A percentile compares a stretch with the other conserved stretches of the same genome.
Evolutionary conservation across 2,888 invertebrate species (phyloP).

Genomic region (Tyria jacobaeae): DNA sequence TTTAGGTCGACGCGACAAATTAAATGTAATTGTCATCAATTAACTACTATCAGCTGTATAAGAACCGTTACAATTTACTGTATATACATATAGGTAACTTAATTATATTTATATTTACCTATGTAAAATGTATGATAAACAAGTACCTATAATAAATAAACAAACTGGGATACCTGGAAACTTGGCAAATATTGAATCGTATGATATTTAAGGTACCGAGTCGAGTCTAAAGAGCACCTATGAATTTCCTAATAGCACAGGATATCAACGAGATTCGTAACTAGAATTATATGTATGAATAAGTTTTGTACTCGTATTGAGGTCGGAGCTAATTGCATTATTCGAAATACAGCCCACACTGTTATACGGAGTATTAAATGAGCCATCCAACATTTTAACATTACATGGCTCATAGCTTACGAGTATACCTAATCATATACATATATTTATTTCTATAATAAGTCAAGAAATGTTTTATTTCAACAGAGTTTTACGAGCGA

Average conservation of each 20-base stretch:
- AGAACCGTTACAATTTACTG: conserved; percentile 22
- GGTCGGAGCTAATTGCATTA: conserved; percentile 45
- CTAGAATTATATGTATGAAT: conserved; percentile 19
- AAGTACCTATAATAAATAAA: neutral
- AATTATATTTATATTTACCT: neutral
- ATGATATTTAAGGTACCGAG: neutral
- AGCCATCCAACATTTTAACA: conserved; percentile 40
- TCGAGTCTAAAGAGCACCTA: neutral
- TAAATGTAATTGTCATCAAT: conserved; percentile 53
- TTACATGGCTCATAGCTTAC: conserved; percentile 41
- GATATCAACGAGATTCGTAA: conserved; percentile 13
- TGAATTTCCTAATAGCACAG: conserved; percentile 24
- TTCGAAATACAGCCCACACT: conserved; percentile 44
- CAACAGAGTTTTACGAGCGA: conserved; percentile 26
- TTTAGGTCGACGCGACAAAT: conserved; percentile 35
- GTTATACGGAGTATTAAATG: conserved; percentile 28
- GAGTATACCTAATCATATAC: conserved; percentile 23
- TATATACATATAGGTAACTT: conserved; percentile 11
- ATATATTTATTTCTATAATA: conserved; percentile 32
- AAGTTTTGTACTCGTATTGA: conserved; percentile 39
- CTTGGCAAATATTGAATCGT: neutral
- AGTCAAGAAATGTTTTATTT: conserved; percentile 40
- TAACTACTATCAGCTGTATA: conserved; percentile 42
- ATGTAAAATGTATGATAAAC: neutral
- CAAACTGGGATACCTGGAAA: neutral